A percentile compares a stretch with the other conserved stretches of the same genome.
These are phyloP conservation scores for Exephanes ischioxanthus DNA, from an alignment of 2,888 invertebrate genomes.

Conservation along the genomic window DNA sequence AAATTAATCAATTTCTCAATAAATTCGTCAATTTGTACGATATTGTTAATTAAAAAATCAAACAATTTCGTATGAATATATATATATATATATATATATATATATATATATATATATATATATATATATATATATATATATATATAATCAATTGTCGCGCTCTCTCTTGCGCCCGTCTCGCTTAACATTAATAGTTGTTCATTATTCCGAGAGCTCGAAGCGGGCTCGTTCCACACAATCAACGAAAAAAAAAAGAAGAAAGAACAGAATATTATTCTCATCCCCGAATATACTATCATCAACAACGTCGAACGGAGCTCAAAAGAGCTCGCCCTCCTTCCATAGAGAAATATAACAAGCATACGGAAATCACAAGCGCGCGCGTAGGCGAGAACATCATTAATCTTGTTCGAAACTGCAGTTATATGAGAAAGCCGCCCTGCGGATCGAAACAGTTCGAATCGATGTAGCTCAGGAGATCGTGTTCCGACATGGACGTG, in stretches of 20 bases:
- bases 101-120: conserved; percentile 49
- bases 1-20: conserved; percentile 75
- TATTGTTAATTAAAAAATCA: conserved; percentile 57
- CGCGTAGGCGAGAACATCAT: conserved; percentile 10
- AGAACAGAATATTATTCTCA: conserved; percentile 64
- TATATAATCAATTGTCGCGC: conserved; percentile 76
- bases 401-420: conserved; percentile 24
- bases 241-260: conserved; percentile 34
- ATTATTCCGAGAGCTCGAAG: conserved; percentile 69
- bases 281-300: conserved; percentile 22
- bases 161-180: conserved; percentile 77
- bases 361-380: conserved; percentile 35
- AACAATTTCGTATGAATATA: conserved; percentile 55
- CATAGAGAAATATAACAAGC: conserved; percentile 26
- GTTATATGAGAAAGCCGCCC: conserved; percentile 82
- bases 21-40: conserved; percentile 68
- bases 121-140: conserved; percentile 55
- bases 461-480: conserved; percentile 95
- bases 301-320: conserved; percentile 12
- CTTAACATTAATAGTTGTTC: conserved; percentile 68
- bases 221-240: conserved; percentile 58
- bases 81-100: conserved; percentile 41
- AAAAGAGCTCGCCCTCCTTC: not conserved
- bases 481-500: conserved; percentile 94
- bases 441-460: conserved; percentile 93